A percentile compares a stretch with the other conserved stretches of the same genome.
These are phyloP conservation scores for Orthosia gracilis DNA, from an alignment of 2,888 invertebrate species.

Conservation along the genomic window DNA sequence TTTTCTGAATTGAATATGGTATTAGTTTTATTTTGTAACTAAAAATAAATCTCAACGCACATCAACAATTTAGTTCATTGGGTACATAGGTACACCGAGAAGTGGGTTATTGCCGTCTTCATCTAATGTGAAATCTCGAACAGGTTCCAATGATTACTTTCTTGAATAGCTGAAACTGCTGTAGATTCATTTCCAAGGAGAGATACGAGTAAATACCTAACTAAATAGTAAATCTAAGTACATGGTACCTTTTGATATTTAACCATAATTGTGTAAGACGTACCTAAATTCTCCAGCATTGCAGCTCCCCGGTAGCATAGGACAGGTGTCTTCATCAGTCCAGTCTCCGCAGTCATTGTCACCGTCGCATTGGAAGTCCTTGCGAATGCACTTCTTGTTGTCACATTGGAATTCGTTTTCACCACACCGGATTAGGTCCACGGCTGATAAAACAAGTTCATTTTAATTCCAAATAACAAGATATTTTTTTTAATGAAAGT, in stretches of 20 bases:
- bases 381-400: slow-evolving; percentile 94
- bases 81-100: not conserved
- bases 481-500: not conserved
- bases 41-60: not conserved
- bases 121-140: not conserved
- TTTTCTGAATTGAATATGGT: not conserved
- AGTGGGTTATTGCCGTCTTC: not conserved
- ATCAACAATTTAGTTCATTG: not conserved
- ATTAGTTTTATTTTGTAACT: not conserved
- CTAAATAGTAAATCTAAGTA: not conserved
- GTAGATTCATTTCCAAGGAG: not conserved
- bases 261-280: slow-evolving; percentile 32
- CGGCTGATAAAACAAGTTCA: slow-evolving; percentile 69
- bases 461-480: not conserved
- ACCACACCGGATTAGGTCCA: slow-evolving; percentile 92
- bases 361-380: slow-evolving; percentile 95
- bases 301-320: slow-evolving; percentile 92
- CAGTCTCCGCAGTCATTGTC: slow-evolving; percentile 97
- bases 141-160: not conserved
- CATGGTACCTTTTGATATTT: not conserved
- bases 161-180: not conserved
- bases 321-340: slow-evolving; percentile 96
- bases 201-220: no score
- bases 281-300: slow-evolving; percentile 94
- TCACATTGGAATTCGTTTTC: slow-evolving; percentile 94